These are phyloP conservation scores for Lithobates pipiens DNA, from an alignment of 2,797 vertebrate species.

Conservation along the genomic window DNA sequence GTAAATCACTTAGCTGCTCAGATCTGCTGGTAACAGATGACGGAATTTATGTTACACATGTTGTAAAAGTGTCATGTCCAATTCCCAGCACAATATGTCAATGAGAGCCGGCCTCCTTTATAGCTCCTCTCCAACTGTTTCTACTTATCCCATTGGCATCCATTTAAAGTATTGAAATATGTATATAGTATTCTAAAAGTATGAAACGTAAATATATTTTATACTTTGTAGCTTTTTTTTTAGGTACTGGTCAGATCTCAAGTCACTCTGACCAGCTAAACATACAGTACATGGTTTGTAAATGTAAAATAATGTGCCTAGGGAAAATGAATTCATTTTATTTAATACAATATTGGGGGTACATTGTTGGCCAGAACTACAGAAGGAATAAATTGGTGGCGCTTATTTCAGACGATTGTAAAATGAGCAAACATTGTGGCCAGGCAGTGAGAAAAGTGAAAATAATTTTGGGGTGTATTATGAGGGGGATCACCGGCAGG, in stretches of 20 bases:
- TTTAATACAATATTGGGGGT: no score
- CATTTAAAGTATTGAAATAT: neutral
- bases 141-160: neutral
- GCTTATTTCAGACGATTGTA: no score
- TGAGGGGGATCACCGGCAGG: no score
- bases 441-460: no score
- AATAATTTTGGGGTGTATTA: no score
- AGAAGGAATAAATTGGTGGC: no score
- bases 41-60: neutral
- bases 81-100: neutral
- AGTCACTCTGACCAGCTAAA: no score
- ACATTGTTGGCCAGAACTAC: no score
- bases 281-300: no score
- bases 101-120: neutral
- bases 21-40: slow-evolving; percentile 23
- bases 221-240: neutral
- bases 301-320: no score
- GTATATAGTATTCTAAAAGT: neutral
- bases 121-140: neutral
- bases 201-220: neutral
- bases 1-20: neutral
- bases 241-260: neutral
- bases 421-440: no score
- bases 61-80: slow-evolving; percentile 19
- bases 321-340: no score